Conservation (phyloP, 1,140 invertebrate genomes). For the Caerostris extrusa region DNA sequence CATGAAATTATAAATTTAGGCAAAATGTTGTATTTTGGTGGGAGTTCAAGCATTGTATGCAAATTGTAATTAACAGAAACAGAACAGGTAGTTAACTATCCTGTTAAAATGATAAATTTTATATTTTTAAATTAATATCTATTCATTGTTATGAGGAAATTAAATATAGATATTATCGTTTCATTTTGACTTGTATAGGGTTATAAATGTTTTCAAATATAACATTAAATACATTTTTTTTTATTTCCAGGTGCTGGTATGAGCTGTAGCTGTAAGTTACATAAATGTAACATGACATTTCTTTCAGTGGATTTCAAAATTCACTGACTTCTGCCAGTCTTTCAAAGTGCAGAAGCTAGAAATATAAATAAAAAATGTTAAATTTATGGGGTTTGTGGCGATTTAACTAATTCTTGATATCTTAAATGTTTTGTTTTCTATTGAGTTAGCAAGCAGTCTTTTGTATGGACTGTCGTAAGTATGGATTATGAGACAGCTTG, state of each 20-base stretch:
- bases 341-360: background rate
- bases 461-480: conserved; percentile 1
- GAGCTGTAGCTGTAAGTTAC: conserved; percentile 1
- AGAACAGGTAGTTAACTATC: no score
- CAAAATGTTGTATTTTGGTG: no score
- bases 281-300: background rate
- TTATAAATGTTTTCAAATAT: background rate
- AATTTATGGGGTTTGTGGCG: background rate
- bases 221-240: background rate
- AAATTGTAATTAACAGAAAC: no score
- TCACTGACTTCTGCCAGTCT: background rate
- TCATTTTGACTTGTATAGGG: no score
- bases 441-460: background rate
- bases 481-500: conserved; percentile 23
- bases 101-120: no score
- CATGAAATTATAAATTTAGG: no score
- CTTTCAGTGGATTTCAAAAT: background rate
- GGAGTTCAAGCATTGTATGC: no score
- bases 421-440: conserved; percentile 14
- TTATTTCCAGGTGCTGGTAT: conserved; percentile 24
- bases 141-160: no score
- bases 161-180: no score
- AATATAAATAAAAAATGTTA: background rate
- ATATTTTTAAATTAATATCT: no score
- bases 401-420: conserved; percentile 1